Base-by-base conservation (phyloP, 2,113 vertebrate genomes). In the Gallinago media region DNA sequence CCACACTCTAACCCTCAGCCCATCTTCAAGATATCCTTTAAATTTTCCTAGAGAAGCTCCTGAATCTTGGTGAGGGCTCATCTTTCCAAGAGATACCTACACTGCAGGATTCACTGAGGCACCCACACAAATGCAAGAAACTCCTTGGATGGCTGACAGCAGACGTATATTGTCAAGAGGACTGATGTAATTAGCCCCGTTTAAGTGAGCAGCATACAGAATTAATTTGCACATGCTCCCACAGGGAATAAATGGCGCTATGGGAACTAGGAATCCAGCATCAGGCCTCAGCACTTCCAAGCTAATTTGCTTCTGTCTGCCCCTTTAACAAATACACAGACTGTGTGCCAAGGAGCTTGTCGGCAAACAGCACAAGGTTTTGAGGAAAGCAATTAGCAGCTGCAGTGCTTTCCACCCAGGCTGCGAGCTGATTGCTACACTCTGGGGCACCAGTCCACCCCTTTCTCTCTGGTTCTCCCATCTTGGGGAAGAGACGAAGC, bases 171-270 rank as follows among this genome's bases (percentile, higher is more conserved):
- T 96, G 83, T 84, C 76, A 86, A 68, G 56, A 92, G 90, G 52
- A 88, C 65, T 21, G 52, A 65, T 86, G 92, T 56, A 97, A 94
- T 95, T 97, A 95, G 95, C 92, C 84, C 76, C 70, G 6, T 94
- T 94, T 81, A 97, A 97, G 83, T 65, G 94, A 96, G 95, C 83
- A 95, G 92, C 83, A 77, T 91, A 86, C 94, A 93, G 90, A 93
- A 93, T 96, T 96, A 96, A 97, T 97, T 97, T 96, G 88, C 95
- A 96, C 90, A 34, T 86, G 92, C 40, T 92, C 83, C 85, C 92
- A 93, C 92, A 42, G 88, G 88, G 94, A 96, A 68, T 94, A 94
- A 96, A 78, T 78, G 79, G 73, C 83, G 71, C 73, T 80, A 68
- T 80, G 88, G 92, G 91, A 90, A 23, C 62, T 88, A 40, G 71